These are phyloP conservation scores for Drosophila nr. fundita DNA, from an alignment of 2,888 invertebrate genomes.

Conservation along the genomic window DNA sequence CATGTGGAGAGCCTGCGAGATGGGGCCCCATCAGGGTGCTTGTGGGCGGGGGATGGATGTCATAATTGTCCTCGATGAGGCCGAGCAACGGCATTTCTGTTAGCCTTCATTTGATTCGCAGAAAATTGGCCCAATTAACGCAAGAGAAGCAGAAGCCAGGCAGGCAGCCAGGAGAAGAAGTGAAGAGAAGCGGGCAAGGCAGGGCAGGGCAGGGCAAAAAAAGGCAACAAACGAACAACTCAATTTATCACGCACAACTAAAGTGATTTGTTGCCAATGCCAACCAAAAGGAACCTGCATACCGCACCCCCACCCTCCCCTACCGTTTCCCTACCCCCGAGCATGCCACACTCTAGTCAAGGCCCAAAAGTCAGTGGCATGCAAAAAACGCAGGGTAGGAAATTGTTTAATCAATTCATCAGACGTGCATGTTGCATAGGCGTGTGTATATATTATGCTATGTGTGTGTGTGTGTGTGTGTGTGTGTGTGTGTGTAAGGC, in stretches of 20 bases:
- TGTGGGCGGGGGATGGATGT: neutral
- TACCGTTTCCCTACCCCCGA: neutral
- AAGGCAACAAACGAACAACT: slow-evolving; percentile 64
- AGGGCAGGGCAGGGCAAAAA: neutral
- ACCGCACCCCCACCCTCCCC: neutral
- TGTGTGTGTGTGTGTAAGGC: slow-evolving; percentile 54
- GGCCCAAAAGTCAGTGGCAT: slow-evolving; percentile 55
- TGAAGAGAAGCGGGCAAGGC: neutral
- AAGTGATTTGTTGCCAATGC: slow-evolving; percentile 81
- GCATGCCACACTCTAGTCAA: slow-evolving; percentile 20
- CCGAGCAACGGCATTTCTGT: slow-evolving; percentile 21
- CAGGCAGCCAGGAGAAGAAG: neutral
- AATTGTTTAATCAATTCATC: slow-evolving; percentile 81
- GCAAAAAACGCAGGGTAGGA: slow-evolving; percentile 69
- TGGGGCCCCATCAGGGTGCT: neutral
- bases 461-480: slow-evolving; percentile 28
- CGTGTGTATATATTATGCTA: slow-evolving; percentile 3
- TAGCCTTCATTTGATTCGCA: slow-evolving; percentile 65
- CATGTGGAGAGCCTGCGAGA: slow-evolving; percentile 34
- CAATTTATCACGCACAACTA: slow-evolving; percentile 82
- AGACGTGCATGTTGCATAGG: slow-evolving; percentile 61
- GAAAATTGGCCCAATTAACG: slow-evolving; percentile 81
- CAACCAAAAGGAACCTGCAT: slow-evolving; percentile 52
- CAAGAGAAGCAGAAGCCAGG: slow-evolving; percentile 50
- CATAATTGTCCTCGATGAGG: slow-evolving; percentile 32